These are phyloP conservation scores for Lordiphosa stackelbergi DNA, from an alignment of 1,140 invertebrate genomes.

Conservation along the genomic window DNA sequence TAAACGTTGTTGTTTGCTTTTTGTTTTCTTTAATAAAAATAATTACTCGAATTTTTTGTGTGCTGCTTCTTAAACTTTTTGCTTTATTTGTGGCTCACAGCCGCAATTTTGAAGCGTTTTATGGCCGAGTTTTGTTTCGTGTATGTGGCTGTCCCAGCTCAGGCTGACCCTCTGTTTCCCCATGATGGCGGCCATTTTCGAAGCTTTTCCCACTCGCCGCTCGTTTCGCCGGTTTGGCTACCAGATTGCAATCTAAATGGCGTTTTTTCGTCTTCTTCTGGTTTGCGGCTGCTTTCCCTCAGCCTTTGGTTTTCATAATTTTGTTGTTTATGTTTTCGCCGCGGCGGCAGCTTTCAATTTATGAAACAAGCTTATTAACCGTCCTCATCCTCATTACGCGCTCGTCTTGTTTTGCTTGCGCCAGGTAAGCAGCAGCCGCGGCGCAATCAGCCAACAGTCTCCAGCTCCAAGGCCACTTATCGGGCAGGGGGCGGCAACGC, in stretches of 20 bases:
- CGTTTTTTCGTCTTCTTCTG: slow-evolving; percentile 38
- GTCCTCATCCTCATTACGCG: slow-evolving; percentile 34
- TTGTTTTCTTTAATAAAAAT: slow-evolving; percentile 63
- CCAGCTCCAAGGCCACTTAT: slow-evolving; percentile 47
- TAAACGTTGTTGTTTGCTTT: slow-evolving; percentile 23
- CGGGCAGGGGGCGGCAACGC: slow-evolving; percentile 21
- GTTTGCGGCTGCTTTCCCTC: slow-evolving; percentile 26
- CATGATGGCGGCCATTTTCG: slow-evolving; percentile 53
- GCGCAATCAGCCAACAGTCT: slow-evolving; percentile 39
- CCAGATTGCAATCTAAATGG: slow-evolving; percentile 71
- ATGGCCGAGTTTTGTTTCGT: slow-evolving; percentile 66
- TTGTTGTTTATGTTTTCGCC: slow-evolving; percentile 30
- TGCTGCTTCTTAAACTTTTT: slow-evolving; percentile 31
- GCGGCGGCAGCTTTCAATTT: slow-evolving; percentile 67
- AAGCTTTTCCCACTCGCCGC: slow-evolving; percentile 51
- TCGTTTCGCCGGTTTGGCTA: slow-evolving; percentile 33
- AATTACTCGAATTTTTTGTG: slow-evolving; percentile 58
- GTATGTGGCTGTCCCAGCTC: slow-evolving; percentile 29
- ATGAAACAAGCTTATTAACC: slow-evolving; percentile 70
- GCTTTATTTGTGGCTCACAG: slow-evolving; percentile 58
- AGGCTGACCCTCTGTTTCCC: not conserved
- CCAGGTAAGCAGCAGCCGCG: slow-evolving; percentile 50
- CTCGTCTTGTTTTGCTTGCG: slow-evolving; percentile 41
- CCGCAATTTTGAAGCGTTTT: slow-evolving; percentile 68
- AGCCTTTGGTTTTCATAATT: slow-evolving; percentile 55